Evolutionary conservation across 2,888 invertebrate genomes (phyloP), one percentile per base, ranked within the genome.

Genomic region (Halictus quadricinctus): DNA sequence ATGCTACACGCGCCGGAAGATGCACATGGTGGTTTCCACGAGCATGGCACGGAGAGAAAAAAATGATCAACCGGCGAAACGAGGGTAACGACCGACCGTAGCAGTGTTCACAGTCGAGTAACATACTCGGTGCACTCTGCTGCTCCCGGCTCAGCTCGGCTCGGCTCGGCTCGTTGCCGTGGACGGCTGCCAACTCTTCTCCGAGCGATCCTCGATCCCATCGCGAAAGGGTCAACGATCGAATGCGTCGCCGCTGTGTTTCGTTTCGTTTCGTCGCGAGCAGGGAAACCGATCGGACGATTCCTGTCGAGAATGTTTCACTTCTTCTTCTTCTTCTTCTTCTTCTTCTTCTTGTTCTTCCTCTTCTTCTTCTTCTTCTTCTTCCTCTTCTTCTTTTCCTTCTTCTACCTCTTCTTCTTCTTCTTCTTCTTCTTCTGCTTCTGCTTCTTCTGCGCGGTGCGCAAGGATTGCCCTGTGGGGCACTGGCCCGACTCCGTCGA

Each of bases 131-230:
- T 72, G 77, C 29, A 69, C 54, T 48, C 36, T 12, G 66, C 36
- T 66, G 18, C 18, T 72, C 41, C 41, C 41, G 43, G 41, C 69
- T 36, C 69, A 21, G 66, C 66, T 69, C 66, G 66, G 66, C 41
- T 69, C 69, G 41, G n/a, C 69, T 69, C 66, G 76, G 60, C 66
- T 76, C 76, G 80, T 76, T 46, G 77, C 80, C 66, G 88, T 85
- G 88, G 88, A 89, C 87, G 88, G 81, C 87, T 89, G 89, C 87
- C 90, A 88, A 85, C 85, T 64, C 64, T 88, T 84, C 87, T 83
- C 87, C 73, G 84, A 83, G 76, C 88, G 87, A 90, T 88, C 75
- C 90, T 84, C 90, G 85, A 90, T 90, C 84, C 89, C 88, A 78
- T 88, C 83, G 81, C 60, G 76, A 77, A 86, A 54, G 88, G 89